Conservation (phyloP, 1,140 invertebrate species). For the Campoletis sonorensis region DNA sequence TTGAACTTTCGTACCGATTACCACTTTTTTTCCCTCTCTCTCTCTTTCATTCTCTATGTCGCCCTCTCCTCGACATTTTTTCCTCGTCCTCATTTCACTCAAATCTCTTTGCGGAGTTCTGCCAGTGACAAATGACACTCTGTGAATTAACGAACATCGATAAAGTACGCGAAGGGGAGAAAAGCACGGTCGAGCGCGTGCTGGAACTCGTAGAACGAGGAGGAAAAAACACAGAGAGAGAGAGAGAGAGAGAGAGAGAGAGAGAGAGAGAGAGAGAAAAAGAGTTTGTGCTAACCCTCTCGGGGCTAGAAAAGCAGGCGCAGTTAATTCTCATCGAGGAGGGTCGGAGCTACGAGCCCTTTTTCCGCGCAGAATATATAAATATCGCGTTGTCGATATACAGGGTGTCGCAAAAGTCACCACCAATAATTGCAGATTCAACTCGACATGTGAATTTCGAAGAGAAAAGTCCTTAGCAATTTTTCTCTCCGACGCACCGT, state of each 20-base stretch:
- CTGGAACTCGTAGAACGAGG: conserved; percentile 28
- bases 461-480: no score
- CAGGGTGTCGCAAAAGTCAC: not conserved
- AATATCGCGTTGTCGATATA: not conserved
- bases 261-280: conserved; percentile 1
- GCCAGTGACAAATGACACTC: conserved; percentile 37
- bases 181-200: conserved; percentile 14
- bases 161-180: conserved; percentile 21
- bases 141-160: conserved; percentile 38
- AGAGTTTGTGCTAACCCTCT: not conserved
- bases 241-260: conserved; percentile 10
- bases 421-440: no score
- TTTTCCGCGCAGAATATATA: not conserved
- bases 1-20: conserved; percentile 41
- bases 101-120: not conserved
- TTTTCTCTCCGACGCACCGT: no score
- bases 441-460: no score
- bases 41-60: not conserved
- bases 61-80: not conserved
- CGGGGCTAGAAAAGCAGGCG: not conserved
- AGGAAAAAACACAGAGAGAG: not conserved
- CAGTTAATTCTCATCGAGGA: conserved; percentile 23
- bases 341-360: not conserved
- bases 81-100: not conserved
- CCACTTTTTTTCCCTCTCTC: not conserved